Conservation (phyloP, 2,888 invertebrate species). For the Dynastes grantii region DNA sequence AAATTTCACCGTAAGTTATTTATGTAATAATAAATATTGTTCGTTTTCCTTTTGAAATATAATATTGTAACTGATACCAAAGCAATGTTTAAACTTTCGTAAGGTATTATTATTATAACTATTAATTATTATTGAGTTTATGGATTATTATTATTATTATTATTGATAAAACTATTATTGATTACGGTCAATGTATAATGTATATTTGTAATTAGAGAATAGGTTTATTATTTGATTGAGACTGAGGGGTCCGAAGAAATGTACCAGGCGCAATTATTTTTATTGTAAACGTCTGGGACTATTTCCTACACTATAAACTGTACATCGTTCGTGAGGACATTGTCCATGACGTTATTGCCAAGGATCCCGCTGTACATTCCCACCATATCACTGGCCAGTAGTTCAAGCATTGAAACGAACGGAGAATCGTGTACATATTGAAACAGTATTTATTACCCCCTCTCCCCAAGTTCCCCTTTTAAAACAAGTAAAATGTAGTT, state of each 20-base stretch:
- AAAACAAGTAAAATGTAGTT: constrained; percentile 24
- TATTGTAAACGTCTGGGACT: constrained; percentile 44
- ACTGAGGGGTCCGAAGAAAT: constrained; percentile 65
- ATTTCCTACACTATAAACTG: constrained; percentile 44
- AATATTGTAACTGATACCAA: constrained; percentile 71
- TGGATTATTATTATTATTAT: constrained; percentile 59
- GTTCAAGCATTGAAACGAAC: constrained; percentile 58
- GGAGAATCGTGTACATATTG: constrained; percentile 24
- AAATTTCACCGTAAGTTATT: constrained; percentile 45
- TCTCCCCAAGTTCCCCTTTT: too few species aligned
- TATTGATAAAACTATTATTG: constrained; percentile 53
- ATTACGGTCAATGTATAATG: constrained; percentile 57
- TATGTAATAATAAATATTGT: constrained; percentile 62
- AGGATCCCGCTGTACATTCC: constrained; percentile 68
- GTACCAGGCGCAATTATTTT: not conserved
- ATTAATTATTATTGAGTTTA: constrained; percentile 58
- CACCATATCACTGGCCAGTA: constrained; percentile 70
- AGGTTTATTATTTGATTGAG: constrained; percentile 68
- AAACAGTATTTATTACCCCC: constrained; percentile 56
- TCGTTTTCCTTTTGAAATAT: constrained; percentile 57
- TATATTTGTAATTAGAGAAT: constrained; percentile 69
- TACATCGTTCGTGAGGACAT: constrained; percentile 34
- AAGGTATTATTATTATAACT: constrained; percentile 68
- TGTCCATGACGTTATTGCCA: constrained; percentile 54
- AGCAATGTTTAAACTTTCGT: constrained; percentile 71